Evolutionary conservation across 2,888 invertebrate genomes (phyloP).

Genomic region (Philaethria dido): DNA sequence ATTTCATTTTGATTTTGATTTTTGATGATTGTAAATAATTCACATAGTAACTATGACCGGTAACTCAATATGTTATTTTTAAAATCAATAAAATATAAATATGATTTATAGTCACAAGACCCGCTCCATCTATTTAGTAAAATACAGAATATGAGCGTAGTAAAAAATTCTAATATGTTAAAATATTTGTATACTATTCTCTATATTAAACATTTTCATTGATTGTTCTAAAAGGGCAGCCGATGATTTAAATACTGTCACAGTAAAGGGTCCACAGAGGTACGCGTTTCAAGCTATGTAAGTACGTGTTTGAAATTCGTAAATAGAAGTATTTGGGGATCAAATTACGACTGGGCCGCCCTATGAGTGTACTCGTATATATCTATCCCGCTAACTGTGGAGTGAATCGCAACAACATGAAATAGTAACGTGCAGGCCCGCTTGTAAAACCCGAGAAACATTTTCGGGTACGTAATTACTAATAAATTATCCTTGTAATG

Average conservation of each 20-base stretch:
- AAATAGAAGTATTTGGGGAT: conserved; percentile 47
- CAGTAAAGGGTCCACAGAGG: conserved; percentile 49
- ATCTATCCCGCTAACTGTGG: conserved; percentile 37
- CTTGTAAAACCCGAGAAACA: conserved; percentile 43
- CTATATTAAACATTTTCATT: neutral
- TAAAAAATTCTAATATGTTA: no score
- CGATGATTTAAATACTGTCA: conserved; percentile 67
- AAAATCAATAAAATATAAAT: no score
- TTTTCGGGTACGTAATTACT: conserved; percentile 46
- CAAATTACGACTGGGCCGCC: conserved; percentile 43
- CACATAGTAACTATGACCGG: no score
- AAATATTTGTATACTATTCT: neutral
- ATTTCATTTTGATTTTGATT: no score
- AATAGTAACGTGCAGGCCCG: conserved; percentile 47
- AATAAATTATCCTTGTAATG: conserved; percentile 49
- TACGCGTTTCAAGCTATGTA: conserved; percentile 47
- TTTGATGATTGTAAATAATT: no score
- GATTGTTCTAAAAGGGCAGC: neutral
- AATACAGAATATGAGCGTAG: no score
- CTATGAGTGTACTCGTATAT: conserved; percentile 29
- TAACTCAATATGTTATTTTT: no score
- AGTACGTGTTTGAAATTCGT: conserved; percentile 53
- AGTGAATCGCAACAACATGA: conserved; percentile 49
- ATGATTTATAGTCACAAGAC: no score
- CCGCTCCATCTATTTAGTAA: no score